Conservation (phyloP, 2,113 vertebrate species). For the Falcunculus frontatus region DNA sequence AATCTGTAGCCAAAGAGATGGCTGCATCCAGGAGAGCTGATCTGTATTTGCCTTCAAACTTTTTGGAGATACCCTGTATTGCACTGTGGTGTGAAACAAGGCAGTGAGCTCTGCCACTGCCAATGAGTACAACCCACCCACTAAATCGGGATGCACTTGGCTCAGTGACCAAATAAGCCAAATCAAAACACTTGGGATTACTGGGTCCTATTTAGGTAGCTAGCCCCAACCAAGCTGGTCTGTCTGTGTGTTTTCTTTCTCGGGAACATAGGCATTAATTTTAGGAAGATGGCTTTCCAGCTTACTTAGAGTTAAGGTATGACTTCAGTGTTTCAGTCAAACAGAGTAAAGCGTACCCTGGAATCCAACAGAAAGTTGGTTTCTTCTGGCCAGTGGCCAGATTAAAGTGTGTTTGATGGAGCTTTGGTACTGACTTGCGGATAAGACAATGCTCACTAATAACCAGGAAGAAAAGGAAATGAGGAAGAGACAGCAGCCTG, state of each 20-base stretch:
- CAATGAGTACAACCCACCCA: background rate
- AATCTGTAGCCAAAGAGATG: background rate
- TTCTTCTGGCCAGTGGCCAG: background rate
- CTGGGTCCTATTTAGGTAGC: background rate
- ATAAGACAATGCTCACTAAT: fast-evolving
- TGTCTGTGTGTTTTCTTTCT: background rate
- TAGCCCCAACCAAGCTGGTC: background rate
- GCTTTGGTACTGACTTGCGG: background rate
- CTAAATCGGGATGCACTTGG: fast-evolving
- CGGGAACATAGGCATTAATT: background rate
- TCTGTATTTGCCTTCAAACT: background rate
- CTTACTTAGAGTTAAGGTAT: background rate
- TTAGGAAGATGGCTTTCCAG: background rate
- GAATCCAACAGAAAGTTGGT: background rate
- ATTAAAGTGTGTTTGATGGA: background rate
- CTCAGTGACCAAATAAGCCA: background rate
- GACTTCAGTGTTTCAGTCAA: background rate
- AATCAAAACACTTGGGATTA: background rate
- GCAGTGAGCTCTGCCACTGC: background rate
- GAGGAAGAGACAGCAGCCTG: background rate
- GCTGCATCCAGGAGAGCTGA: background rate
- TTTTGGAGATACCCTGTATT: background rate
- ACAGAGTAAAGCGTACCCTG: background rate
- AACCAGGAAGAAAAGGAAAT: background rate
- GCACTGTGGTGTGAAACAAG: fast-evolving